These are phyloP conservation scores for Rhyacophila evoluta DNA, from an alignment of 2,888 invertebrate genomes.

Conservation along the genomic window DNA sequence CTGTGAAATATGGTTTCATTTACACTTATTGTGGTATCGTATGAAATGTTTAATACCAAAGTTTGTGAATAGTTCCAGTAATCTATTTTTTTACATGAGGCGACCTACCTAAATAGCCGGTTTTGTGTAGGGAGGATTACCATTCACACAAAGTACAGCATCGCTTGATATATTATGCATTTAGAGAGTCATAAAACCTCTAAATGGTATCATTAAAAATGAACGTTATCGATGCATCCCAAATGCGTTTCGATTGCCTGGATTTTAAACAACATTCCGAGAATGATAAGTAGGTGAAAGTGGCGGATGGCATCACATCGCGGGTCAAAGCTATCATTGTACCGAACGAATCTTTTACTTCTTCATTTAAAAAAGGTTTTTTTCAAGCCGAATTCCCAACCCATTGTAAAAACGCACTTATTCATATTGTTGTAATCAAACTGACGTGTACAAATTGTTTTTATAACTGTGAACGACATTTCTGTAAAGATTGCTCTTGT, in stretches of 20 bases:
- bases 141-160: background rate
- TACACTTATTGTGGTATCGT: no score
- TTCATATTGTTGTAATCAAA: background rate
- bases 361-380: background rate
- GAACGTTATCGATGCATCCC: slow-evolving; percentile 26
- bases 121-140: background rate
- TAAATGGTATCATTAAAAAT: slow-evolving; percentile 26
- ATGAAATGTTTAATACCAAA: no score
- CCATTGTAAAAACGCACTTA: slow-evolving; percentile 1
- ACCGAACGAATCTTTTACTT: slow-evolving; percentile 19
- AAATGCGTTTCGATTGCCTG: slow-evolving; percentile 36
- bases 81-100: no score
- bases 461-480: background rate
- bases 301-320: slow-evolving; percentile 26
- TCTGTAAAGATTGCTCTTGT: no score
- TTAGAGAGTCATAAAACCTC: slow-evolving; percentile 26
- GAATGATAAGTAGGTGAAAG: slow-evolving; percentile 50
- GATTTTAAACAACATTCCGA: slow-evolving; percentile 39
- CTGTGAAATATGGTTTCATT: no score
- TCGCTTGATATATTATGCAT: slow-evolving; percentile 5
- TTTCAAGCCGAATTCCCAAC: background rate
- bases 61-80: no score
- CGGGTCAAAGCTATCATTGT: slow-evolving; percentile 30
- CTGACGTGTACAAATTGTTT: background rate
- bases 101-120: no score